Evolutionary conservation across 2,888 invertebrate species (phyloP).

Genomic region (Poecilobothrus nobilitatus): DNA sequence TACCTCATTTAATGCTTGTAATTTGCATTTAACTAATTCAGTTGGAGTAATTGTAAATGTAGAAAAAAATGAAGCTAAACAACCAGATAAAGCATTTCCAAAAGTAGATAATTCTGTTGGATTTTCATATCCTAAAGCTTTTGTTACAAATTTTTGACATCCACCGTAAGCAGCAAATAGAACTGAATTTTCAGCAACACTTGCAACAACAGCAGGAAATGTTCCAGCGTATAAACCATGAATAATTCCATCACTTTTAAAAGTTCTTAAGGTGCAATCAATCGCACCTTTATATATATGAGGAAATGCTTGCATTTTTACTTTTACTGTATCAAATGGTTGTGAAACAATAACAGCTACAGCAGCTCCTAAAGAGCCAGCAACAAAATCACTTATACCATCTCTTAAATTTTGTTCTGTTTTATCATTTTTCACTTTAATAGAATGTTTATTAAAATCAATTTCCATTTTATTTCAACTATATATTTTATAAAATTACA

Average conservation of each 20-base stretch:
- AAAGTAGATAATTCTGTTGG: constrained; percentile 61
- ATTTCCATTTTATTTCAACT: constrained; percentile 11
- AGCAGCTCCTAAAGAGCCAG: constrained; percentile 80
- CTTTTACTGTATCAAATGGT: constrained; percentile 96
- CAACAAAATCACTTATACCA: constrained; percentile 69
- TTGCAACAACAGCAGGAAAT: constrained; percentile 86
- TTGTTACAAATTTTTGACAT: constrained; percentile 79
- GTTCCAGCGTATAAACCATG: constrained; percentile 91
- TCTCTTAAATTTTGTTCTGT: constrained; percentile 20
- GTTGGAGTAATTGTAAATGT: constrained; percentile 94
- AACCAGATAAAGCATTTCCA: constrained; percentile 83
- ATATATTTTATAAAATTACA: no score
- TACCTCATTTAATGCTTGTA: constrained; percentile 88
- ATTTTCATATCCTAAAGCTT: constrained; percentile 40
- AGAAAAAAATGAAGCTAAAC: constrained; percentile 92
- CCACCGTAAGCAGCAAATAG: constrained; percentile 92
- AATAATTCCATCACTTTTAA: constrained; percentile 74
- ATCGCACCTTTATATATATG: constrained; percentile 76
- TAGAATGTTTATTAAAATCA: constrained; percentile 14
- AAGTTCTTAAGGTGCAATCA: constrained; percentile 75
- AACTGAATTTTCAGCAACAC: constrained; percentile 96
- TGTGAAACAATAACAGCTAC: constrained; percentile 95
- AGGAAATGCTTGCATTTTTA: constrained; percentile 98
- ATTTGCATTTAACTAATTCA: constrained; percentile 91
- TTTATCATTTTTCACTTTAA: constrained; percentile 20